phyloP scores from a whole-genome alignment of 2,113 vertebrate species.

The Corythornis cristatus region DNA sequence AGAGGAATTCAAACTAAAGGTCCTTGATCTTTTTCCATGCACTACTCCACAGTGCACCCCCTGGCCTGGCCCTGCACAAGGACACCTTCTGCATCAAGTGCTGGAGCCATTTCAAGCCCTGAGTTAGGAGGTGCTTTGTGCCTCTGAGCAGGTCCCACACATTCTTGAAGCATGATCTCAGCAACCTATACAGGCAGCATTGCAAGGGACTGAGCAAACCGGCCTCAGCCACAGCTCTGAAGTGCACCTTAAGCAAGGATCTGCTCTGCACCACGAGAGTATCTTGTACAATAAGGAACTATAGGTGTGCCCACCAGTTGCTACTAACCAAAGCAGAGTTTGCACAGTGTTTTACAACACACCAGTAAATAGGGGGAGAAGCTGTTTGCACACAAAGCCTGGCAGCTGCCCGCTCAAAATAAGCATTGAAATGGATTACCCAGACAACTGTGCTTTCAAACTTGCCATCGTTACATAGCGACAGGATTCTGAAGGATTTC shows the following conservation, averaged over 20 bases:
- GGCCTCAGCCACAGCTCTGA: neutral
- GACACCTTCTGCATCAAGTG: neutral
- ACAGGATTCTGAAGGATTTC: slow-evolving; percentile 23
- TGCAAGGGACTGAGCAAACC: neutral
- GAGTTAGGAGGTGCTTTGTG: neutral
- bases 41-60: neutral
- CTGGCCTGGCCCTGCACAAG: neutral
- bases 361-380: neutral
- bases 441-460: slow-evolving; percentile 33
- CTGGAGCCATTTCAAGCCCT: neutral
- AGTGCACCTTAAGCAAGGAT: neutral
- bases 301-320: fast-evolving
- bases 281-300: neutral
- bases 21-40: neutral
- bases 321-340: neutral
- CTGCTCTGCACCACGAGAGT: neutral
- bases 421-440: slow-evolving; percentile 47
- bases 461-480: neutral
- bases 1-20: neutral
- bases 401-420: slow-evolving; percentile 43
- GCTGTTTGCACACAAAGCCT: neutral
- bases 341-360: neutral
- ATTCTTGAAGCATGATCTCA: neutral
- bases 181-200: neutral
- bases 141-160: neutral